A percentile compares a stretch with the other conserved stretches of the same genome.
These are phyloP conservation scores for Podarcis siculus DNA, from an alignment of 2,797 vertebrate genomes.

Conservation along the genomic window DNA sequence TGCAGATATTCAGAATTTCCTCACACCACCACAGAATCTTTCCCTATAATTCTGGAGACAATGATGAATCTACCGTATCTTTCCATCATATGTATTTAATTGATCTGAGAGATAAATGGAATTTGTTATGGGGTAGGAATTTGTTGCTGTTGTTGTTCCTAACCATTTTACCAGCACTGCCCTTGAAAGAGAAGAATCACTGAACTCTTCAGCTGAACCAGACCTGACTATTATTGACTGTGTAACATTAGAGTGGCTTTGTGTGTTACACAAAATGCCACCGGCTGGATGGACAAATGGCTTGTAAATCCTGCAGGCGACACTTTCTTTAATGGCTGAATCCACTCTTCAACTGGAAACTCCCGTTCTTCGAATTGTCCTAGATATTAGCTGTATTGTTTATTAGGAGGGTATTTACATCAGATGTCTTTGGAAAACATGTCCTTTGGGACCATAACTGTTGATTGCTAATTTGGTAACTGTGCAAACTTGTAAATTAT, in stretches of 20 bases:
- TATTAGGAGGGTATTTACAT: background rate
- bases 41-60: background rate
- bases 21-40: background rate
- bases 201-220: constrained; percentile 2
- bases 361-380: background rate
- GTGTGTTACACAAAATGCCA: background rate
- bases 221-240: background rate
- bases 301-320: background rate
- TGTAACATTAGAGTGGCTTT: background rate
- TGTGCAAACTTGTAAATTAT: background rate
- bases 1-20: background rate
- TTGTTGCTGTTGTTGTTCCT: background rate
- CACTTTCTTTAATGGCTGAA: background rate
- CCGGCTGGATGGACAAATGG: background rate
- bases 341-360: background rate
- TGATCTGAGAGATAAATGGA: background rate
- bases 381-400: background rate
- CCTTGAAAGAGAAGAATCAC: background rate
- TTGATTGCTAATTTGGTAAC: background rate
- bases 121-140: background rate
- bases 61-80: background rate
- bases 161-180: background rate
- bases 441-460: background rate
- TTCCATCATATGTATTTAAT: background rate
- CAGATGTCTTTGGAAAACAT: background rate